Base-by-base conservation (phyloP, 2,113 vertebrate species). In the Blennius ocellaris region DNA sequence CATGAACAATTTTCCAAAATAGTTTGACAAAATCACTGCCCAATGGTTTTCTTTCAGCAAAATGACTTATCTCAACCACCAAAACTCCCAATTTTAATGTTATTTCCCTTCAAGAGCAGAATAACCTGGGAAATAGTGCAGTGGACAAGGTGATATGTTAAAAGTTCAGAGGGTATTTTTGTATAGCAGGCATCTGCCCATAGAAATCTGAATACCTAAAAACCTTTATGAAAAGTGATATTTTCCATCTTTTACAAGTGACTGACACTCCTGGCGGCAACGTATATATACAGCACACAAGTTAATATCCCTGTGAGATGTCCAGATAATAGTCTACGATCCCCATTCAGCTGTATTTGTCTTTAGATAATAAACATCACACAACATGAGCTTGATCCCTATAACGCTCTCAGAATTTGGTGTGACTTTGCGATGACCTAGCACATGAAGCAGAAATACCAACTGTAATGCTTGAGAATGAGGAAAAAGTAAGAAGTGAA, bases 351-450 rank as follows among this genome's bases (percentile, higher is more conserved):
- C 64, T 83, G 73, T 73, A 77, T 88, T 88, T 87, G 76, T 58
- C 82, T 65, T 69, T 49, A 8, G 47, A 73, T 84, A 84, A 89
- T 88, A 82, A 85, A 88, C 82, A 82, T 82, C 78, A 67, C 9
- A 3, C 72, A 76, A 74, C 67, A 69, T 0, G 12, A 61, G 70
- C 68, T 73, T 79, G 70, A 68, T 64, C 71, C 54, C 39, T 21
- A 54, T 62, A 82, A 78, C 79, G 54, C 57, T 49, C 54, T 36
- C 15, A 49, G 56, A 75, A 77, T 68, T 59, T 67, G 64, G 69
- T 82, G 74, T 16, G 66, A 80, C 74, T 80, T 82, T 51, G 75
- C 73, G 62, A 73, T 69, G 53, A 77, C 63, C 21, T 30, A 81
- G 74, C 68, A 49, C 67, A 68, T 68, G 70, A 64, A 50, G 70